A percentile compares a stretch with the other conserved stretches of the same genome.
phyloP scores from a whole-genome alignment of 2,888 invertebrate species.

The Hirudinaria manillensis region DNA sequence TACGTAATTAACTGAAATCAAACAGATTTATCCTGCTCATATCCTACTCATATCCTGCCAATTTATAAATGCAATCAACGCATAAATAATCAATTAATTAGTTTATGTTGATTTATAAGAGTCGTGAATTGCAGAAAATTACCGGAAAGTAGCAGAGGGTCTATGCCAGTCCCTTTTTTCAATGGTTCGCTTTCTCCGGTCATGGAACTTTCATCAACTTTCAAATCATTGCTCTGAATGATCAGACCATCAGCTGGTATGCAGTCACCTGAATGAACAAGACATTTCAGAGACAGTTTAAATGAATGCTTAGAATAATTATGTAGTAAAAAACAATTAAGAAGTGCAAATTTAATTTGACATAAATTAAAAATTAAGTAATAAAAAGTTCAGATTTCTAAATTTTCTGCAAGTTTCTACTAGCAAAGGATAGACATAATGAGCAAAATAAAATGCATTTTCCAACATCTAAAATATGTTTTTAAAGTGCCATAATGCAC shows the following conservation, averaged over 20 bases:
- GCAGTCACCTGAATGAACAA: slow-evolving; percentile 23
- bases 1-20: no score
- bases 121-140: not conserved
- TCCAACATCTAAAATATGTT: no score
- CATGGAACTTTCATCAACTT: slow-evolving; percentile 30
- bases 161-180: slow-evolving; percentile 13
- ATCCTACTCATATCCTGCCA: no score
- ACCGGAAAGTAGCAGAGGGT: slow-evolving; percentile 31
- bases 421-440: no score
- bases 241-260: slow-evolving; percentile 29
- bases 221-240: slow-evolving; percentile 31
- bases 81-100: not conserved
- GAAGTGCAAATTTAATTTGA: no score
- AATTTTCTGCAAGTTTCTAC: no score
- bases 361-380: no score
- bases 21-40: no score
- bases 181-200: slow-evolving; percentile 28
- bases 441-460: no score
- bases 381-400: no score
- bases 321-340: not conserved
- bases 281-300: not conserved
- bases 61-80: not conserved
- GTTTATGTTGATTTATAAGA: not conserved
- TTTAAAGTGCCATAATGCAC: no score
- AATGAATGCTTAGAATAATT: not conserved